phyloP scores from a whole-genome alignment of 2,113 vertebrate genomes.

The Mungos mungo region DNA sequence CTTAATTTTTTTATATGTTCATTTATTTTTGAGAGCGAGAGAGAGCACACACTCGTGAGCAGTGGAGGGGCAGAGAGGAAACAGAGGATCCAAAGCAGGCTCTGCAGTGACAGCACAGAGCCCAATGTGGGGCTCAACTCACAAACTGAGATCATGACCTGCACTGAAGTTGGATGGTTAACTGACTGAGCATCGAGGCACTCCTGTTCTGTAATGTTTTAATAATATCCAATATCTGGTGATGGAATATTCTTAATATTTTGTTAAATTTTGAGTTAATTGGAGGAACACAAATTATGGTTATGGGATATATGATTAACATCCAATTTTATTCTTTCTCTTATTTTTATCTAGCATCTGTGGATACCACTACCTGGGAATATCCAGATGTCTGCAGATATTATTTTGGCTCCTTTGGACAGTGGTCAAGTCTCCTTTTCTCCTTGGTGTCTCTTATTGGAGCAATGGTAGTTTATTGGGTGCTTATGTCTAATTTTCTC shows the following conservation, averaged over 20 bases:
- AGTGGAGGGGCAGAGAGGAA: too few species aligned
- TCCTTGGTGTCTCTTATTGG: conserved; percentile 95
- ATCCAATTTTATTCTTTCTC: conserved; percentile 31
- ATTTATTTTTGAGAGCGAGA: too few species aligned
- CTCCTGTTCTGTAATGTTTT: background rate
- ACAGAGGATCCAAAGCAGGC: too few species aligned
- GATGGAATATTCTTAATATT: background rate
- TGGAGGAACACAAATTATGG: background rate
- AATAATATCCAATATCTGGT: background rate
- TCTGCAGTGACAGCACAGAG: too few species aligned
- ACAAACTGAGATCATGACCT: too few species aligned
- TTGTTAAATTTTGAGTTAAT: conserved; percentile 4
- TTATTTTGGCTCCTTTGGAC: conserved; percentile 95
- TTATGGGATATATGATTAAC: background rate
- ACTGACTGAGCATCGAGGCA: too few species aligned
- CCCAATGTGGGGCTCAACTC: too few species aligned
- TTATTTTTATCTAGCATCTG: conserved; percentile 82
- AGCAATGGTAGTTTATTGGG: conserved; percentile 99
- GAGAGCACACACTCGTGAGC: too few species aligned
- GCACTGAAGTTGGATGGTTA: too few species aligned
- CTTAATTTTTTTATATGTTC: too few species aligned
- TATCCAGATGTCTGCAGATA: conserved; percentile 96
- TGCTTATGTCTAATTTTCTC: conserved; percentile 99
- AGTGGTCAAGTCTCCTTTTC: conserved; percentile 96
- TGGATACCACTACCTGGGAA: conserved; percentile 94